These are phyloP conservation scores for Diploptera punctata DNA, from an alignment of 2,888 invertebrate genomes.

Conservation along the genomic window DNA sequence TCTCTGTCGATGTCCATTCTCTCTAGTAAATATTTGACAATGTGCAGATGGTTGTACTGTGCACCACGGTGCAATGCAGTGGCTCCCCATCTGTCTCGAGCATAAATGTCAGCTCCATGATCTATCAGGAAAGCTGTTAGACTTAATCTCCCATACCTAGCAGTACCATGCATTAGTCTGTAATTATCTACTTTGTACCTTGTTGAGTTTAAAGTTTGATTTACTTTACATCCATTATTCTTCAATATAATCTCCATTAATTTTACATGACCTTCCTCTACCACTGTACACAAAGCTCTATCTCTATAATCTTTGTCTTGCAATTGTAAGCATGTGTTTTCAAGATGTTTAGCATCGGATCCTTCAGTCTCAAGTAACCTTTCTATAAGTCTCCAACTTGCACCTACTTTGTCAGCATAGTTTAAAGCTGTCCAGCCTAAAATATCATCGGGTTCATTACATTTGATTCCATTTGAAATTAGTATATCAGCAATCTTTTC, in stretches of 20 bases:
- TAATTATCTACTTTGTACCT: slow-evolving; percentile 5
- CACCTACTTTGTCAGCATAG: slow-evolving; percentile 31
- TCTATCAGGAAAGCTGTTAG: neutral
- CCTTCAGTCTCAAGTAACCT: slow-evolving; percentile 12
- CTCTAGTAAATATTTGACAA: slow-evolving; percentile 15
- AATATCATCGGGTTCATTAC: slow-evolving; percentile 20
- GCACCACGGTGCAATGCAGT: slow-evolving; percentile 14
- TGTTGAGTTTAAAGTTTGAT: neutral
- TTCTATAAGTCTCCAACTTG: slow-evolving; percentile 11
- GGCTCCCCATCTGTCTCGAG: neutral
- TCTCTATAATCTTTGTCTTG: slow-evolving; percentile 5
- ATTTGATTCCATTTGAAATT: neutral
- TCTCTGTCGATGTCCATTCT: neutral
- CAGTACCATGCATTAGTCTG: slow-evolving; percentile 8
- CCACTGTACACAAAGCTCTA: neutral
- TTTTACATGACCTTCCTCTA: slow-evolving; percentile 6
- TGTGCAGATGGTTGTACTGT: neutral
- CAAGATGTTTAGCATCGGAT: neutral
- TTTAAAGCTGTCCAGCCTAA: slow-evolving; percentile 24
- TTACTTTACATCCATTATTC: neutral
- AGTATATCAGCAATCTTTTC: slow-evolving; percentile 12
- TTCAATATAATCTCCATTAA: neutral
- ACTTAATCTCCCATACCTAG: neutral
- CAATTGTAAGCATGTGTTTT: slow-evolving; percentile 1
- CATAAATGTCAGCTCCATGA: slow-evolving; percentile 9